Base-by-base conservation (phyloP, 1,140 invertebrate genomes). In the Rhagoletis zephyria region DNA sequence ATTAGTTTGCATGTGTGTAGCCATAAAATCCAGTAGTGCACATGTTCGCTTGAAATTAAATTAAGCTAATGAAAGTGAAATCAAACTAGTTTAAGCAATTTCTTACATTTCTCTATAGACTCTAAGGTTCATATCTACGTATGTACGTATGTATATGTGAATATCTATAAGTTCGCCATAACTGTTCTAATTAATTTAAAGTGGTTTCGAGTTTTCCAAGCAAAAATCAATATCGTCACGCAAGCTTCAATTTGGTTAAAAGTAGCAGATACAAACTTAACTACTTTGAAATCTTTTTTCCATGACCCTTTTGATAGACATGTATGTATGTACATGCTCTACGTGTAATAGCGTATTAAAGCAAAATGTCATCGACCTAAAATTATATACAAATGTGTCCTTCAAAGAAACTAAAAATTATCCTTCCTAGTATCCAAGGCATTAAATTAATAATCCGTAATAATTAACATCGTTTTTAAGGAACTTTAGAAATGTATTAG, bases 11-110 rank as follows among this genome's bases (percentile, higher is more conserved):
- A 30, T 30, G 1, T 64, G 9, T 64, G 63, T 60, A 60, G 12
- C 10, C 4, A 64, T 64, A 16, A 5, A 16, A n/a, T 4, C 63
- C 10, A 64, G 10, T 60, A 19, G 19, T 40, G 19, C 6, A 9
- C 45, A 56, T 81, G 74, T 51, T 81, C 7, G 74, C 48, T 4
- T 56, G n/a, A 10, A 74, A 74, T 56, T n/a, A 81, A 81, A 81
- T 81, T 81, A 81, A 81, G 6, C 74, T 81, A 56, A 81, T 81
- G 48, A 81, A 81, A 81, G 48, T 81, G 48, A 56, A 81, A 81
- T 81, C 48, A 56, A 56, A 56, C 16, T 51, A 56, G 74, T 81
- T 81, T 56, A 81, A 56, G n/a, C 14, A 30, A 67, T 67, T 74
- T 40, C 42, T 74, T 45, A 45, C 40, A 74, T 74, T 74, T 74